Conservation (phyloP, 2,797 vertebrate genomes). For the Periparus ater region DNA sequence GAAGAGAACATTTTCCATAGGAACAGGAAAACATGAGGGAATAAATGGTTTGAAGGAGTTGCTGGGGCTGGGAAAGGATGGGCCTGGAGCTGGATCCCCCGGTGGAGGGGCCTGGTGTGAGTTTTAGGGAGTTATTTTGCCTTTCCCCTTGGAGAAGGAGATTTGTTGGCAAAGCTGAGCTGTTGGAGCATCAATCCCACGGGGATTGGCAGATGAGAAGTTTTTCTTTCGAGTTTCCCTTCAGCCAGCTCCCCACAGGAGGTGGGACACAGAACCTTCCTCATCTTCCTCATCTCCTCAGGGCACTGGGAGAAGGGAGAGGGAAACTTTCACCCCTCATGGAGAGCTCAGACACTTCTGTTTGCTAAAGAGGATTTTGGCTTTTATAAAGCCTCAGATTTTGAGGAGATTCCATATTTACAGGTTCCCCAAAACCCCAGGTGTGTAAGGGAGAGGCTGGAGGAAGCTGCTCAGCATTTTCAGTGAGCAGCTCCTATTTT, state of each 20-base stretch:
- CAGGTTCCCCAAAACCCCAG: fast-evolving
- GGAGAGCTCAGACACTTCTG: not conserved
- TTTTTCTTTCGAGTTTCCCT: not conserved
- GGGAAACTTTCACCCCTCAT: not conserved
- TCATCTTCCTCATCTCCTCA: not conserved
- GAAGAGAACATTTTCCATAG: not conserved
- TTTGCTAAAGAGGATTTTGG: not conserved
- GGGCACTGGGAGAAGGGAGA: not conserved
- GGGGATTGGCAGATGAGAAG: not conserved
- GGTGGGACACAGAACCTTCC: not conserved
- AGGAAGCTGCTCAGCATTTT: not conserved
- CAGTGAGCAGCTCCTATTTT: not conserved
- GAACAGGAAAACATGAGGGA: fast-evolving
- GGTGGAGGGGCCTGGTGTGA: not conserved
- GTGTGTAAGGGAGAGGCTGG: not conserved
- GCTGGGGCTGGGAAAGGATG: not conserved
- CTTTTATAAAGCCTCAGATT: not conserved
- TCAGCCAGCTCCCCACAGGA: not conserved
- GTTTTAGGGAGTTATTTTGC: not conserved
- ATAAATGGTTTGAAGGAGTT: not conserved
- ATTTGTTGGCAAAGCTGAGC: not conserved
- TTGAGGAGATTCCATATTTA: not conserved
- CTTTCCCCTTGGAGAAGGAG: not conserved
- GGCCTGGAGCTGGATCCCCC: not conserved
- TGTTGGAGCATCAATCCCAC: fast-evolving